Percentiles rank a stretch among this genome's conserved stretches.
Conservation (phyloP, 2,797 vertebrate genomes). For the Pantherophis alleghaniensis region DNA sequence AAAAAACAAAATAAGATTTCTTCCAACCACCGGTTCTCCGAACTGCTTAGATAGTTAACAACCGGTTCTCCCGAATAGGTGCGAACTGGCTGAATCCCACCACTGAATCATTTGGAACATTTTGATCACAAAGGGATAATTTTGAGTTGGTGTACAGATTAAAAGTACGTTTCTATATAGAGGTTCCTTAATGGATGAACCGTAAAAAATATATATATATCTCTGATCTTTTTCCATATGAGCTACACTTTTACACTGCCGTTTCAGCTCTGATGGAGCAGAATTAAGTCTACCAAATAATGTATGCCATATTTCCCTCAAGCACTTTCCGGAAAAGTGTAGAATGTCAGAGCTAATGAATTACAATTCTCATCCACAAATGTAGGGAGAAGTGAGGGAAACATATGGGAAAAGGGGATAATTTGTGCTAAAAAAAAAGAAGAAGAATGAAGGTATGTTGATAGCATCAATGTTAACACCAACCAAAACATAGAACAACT, state of each 20-base stretch:
- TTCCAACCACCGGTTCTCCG: no score
- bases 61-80: no score
- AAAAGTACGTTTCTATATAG: not conserved
- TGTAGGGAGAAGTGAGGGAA: not conserved
- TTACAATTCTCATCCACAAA: not conserved
- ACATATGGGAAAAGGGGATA: not conserved
- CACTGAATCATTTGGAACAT: not conserved
- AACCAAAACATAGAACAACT: not conserved
- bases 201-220: not conserved
- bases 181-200: not conserved
- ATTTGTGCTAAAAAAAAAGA: not conserved
- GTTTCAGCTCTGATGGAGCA: not conserved
- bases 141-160: not conserved
- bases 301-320: constrained; percentile 9
- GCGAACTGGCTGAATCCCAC: no score
- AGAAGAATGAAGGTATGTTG: not conserved
- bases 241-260: not conserved
- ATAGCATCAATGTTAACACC: not conserved
- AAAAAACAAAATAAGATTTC: no score
- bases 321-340: constrained; percentile 1
- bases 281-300: not conserved
- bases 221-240: not conserved
- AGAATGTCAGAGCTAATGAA: not conserved
- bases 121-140: not conserved
- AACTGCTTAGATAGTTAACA: no score